Conservation (phyloP, 1,140 invertebrate species). For the Temnothorax longispinosus region DNA sequence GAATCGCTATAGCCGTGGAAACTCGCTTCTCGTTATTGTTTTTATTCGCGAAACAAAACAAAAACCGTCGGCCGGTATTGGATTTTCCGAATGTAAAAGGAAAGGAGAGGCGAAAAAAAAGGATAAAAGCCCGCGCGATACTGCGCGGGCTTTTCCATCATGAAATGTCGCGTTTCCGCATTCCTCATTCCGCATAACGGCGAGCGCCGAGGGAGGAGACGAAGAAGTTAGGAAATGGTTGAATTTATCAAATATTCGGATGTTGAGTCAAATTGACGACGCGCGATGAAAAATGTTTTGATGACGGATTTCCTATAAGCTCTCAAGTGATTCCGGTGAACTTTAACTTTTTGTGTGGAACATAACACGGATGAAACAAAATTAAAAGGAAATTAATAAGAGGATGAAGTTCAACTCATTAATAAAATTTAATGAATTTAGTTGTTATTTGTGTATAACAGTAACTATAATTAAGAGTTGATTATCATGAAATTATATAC, state of each 20-base stretch:
- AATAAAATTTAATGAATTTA: not conserved
- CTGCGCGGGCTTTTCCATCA: conserved; percentile 52
- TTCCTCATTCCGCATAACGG: conserved; percentile 11
- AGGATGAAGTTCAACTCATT: not conserved
- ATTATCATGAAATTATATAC: not conserved
- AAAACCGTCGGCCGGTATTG: not conserved
- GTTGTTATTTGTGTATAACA: not conserved
- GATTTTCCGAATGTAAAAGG: not conserved
- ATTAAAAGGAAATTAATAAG: not conserved
- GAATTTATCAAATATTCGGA: conserved; percentile 21
- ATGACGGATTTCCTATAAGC: not conserved
- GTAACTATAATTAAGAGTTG: not conserved
- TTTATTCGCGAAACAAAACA: not conserved
- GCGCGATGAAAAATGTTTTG: conserved; percentile 1
- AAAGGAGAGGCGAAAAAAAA: not conserved
- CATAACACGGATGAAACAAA: not conserved
- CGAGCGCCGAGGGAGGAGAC: not conserved
- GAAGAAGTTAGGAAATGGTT: not conserved
- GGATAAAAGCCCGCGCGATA: conserved; percentile 31
- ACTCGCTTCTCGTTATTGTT: not conserved
- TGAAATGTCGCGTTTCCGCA: conserved; percentile 62
- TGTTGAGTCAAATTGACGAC: not conserved
- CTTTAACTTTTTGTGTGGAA: not conserved
- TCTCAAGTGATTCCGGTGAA: not conserved
- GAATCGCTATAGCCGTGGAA: not conserved